Evolutionary conservation across 2,888 invertebrate species (phyloP).

Genomic region (Malthinus seriepunctatus): DNA sequence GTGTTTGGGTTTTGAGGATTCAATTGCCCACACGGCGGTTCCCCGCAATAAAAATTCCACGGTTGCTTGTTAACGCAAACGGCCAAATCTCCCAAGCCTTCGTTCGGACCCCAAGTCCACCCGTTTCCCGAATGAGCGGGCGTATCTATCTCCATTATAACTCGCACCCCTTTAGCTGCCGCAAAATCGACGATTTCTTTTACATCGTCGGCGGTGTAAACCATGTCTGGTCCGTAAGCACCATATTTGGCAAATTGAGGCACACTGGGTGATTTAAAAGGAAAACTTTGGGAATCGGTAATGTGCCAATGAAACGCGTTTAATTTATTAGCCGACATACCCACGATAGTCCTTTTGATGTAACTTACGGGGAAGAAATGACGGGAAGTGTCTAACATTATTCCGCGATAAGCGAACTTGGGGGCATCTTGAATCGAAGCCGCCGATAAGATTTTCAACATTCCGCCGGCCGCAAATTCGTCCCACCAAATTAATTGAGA

Average conservation of each 20-base stretch:
- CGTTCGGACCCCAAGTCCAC: constrained; percentile 80
- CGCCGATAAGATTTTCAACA: constrained; percentile 67
- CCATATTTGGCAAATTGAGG: constrained; percentile 83
- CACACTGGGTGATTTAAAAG: constrained; percentile 74
- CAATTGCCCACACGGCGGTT: constrained; percentile 85
- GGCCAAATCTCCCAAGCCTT: constrained; percentile 76
- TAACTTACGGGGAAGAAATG: constrained; percentile 81
- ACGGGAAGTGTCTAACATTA: constrained; percentile 88
- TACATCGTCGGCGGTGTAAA: constrained; percentile 71
- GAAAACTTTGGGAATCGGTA: constrained; percentile 91
- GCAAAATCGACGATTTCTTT: constrained; percentile 76
- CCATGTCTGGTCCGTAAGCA: constrained; percentile 75
- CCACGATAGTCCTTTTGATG: constrained; percentile 76
- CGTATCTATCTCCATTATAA: constrained; percentile 87
- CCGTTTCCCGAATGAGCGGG: constrained; percentile 89
- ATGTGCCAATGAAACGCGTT: constrained; percentile 95
- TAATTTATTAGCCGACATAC: constrained; percentile 87
- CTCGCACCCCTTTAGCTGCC: constrained; percentile 79
- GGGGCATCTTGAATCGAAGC: constrained; percentile 78
- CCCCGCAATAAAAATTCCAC: constrained; percentile 80
- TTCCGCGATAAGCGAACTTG: constrained; percentile 77
- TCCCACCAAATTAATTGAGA: constrained; percentile 83
- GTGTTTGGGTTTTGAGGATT: constrained; percentile 81
- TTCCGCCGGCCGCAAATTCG: constrained; percentile 61
- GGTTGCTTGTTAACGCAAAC: constrained; percentile 82